Conservation (phyloP, 2,797 vertebrate genomes). For the Myripristis murdjan region DNA sequence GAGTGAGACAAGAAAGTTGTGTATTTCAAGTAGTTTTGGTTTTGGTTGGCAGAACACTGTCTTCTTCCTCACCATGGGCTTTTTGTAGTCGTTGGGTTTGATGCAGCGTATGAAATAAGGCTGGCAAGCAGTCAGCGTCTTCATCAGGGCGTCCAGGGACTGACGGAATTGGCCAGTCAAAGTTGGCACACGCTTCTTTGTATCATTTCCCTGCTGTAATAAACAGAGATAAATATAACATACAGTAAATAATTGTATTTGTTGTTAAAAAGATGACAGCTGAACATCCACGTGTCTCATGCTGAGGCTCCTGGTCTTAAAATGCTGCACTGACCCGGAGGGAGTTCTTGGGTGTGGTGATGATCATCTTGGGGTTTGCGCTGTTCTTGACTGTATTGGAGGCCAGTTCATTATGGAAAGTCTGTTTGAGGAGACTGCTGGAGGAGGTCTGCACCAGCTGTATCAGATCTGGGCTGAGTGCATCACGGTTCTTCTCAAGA, state of each 20-base stretch:
- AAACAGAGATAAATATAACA: slow-evolving; percentile 30
- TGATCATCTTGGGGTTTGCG: slow-evolving; percentile 70
- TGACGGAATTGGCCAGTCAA: slow-evolving; percentile 94
- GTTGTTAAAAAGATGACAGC: neutral
- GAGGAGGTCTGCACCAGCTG: slow-evolving; percentile 89
- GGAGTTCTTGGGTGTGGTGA: slow-evolving; percentile 76
- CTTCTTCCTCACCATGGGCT: slow-evolving; percentile 90
- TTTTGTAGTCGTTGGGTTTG: slow-evolving; percentile 98
- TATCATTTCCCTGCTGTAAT: slow-evolving; percentile 83
- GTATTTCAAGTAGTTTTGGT: neutral
- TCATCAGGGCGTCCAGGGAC: slow-evolving; percentile 97
- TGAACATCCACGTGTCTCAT: neutral
- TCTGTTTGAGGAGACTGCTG: slow-evolving; percentile 91
- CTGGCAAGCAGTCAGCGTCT: slow-evolving; percentile 91
- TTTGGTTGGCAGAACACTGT: neutral
- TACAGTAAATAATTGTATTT: neutral
- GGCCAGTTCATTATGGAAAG: slow-evolving; percentile 84
- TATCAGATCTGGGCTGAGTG: slow-evolving; percentile 90
- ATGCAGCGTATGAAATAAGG: slow-evolving; percentile 98
- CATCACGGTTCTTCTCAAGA: slow-evolving; percentile 96
- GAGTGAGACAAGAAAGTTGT: too few species aligned
- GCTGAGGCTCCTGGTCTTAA: neutral
- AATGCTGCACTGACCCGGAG: slow-evolving; percentile 66
- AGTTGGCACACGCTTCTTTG: slow-evolving; percentile 87
- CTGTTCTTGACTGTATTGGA: slow-evolving; percentile 42